phyloP scores from a whole-genome alignment of 2,888 invertebrate genomes.

The Metallyticus violacea region DNA sequence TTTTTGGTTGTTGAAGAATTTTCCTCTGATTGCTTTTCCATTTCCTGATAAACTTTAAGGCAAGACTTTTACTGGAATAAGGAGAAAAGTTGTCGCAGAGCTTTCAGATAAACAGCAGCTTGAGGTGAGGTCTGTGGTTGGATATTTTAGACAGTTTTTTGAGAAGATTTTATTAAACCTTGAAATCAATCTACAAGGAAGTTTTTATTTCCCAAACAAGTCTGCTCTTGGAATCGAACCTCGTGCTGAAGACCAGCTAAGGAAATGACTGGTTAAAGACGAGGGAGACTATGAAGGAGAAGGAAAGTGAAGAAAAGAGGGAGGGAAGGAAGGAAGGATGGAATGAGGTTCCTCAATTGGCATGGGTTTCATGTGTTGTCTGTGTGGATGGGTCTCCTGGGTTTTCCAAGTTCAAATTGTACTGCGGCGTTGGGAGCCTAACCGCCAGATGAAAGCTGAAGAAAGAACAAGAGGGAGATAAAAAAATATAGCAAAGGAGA shows the following conservation, averaged over 20 bases:
- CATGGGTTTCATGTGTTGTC: constrained; percentile 36
- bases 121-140: too few relatives aligned
- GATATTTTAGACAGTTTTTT: too few relatives aligned
- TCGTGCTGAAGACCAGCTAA: not conserved
- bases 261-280: constrained; percentile 27
- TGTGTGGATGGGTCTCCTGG: constrained; percentile 34
- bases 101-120: too few relatives aligned
- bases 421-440: constrained; percentile 35
- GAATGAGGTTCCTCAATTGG: constrained; percentile 31
- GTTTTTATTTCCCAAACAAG: not conserved
- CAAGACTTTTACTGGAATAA: too few relatives aligned
- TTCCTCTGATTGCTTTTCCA: too few relatives aligned
- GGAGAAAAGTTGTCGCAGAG: too few relatives aligned
- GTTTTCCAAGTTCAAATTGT: constrained; percentile 36
- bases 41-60: too few relatives aligned
- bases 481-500: constrained; percentile 20
- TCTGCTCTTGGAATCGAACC: not conserved
- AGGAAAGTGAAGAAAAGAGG: not conserved
- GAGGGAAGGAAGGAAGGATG: constrained; percentile 2
- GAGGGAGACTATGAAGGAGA: constrained; percentile 27
- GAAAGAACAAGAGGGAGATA: constrained; percentile 18
- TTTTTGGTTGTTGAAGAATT: too few relatives aligned
- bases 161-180: too few relatives aligned
- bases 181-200: not conserved
- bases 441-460: constrained; percentile 31